Evolutionary conservation across 1,140 invertebrate genomes (phyloP), one percentile per base, ranked within the genome.

Genomic region (Nasonia giraulti): DNA sequence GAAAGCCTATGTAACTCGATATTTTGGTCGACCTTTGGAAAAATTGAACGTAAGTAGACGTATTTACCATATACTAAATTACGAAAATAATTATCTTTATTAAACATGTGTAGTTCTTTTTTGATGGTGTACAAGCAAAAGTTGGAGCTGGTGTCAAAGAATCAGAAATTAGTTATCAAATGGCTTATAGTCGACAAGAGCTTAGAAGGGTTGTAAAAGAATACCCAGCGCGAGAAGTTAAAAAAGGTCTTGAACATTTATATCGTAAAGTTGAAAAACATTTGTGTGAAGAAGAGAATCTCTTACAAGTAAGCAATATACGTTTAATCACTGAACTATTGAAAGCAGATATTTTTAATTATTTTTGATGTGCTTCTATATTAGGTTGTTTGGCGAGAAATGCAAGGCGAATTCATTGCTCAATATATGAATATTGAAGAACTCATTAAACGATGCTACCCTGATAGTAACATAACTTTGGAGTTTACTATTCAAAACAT

Each of bases 211-310:
- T 99, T 31, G 98, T 99, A 80, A 96, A 97, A 88, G 96, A 99
- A 92, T 99, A 99, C 94, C 98, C 98, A 20, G 97, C 96, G 14
- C 96, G 96, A 91, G 98, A 99, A 93, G 98, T 99, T 6, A 99
- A 99, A 92, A 98, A 97, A 92, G 98, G 98, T 0, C 93, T 99
- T 40, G 98, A 99, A 91, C 96, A 97, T 91, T 94, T 99, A 77
- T 99, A 99, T 92, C 97, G 96, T 91, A 99, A 99, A 93, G 98
- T 99, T 23, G 99, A 99, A 90, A 99, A 99, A 94, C 98, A 99
- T 93, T 93, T 99, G 8, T 98, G 96, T 88, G 98, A 99, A 93
- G 98, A 99, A 91, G 97, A 98, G 90, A 98, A 98, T 92, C 94
- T 99, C 47, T 93, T 99, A 84, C 98, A 99, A 94, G 97, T 97